A percentile compares a stretch with the other conserved stretches of the same genome.
Conservation (phyloP, 2,888 invertebrate species). For the Diaphora mendica region DNA sequence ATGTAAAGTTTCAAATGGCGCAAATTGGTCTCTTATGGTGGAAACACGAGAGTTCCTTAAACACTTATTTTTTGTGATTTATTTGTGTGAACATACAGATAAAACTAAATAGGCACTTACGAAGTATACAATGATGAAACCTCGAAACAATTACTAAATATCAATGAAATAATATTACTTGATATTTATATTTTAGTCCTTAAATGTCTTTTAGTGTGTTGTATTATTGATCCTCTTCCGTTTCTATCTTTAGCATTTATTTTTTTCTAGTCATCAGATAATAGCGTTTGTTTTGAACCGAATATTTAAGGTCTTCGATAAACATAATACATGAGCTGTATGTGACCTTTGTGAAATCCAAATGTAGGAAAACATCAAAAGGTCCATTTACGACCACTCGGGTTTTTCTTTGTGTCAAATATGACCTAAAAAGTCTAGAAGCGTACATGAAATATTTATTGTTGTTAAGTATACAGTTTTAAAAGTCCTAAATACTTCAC, state of each 20-base stretch:
- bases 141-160: not conserved
- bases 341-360: not conserved
- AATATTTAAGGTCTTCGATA: not conserved
- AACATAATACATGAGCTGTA: not conserved
- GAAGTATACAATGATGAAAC: not conserved
- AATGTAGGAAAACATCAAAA: not conserved
- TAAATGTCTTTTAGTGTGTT: too few species aligned
- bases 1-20: too few species aligned
- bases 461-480: not conserved
- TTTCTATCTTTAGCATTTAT: not conserved
- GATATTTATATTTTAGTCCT: not conserved
- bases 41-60: too few species aligned
- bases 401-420: not conserved
- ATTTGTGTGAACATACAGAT: not conserved
- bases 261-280: not conserved
- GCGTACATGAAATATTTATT: not conserved
- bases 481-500: not conserved
- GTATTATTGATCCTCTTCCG: not conserved
- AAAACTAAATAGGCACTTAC: too few species aligned
- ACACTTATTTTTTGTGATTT: not conserved
- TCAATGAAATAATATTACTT: not conserved
- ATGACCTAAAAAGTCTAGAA: not conserved
- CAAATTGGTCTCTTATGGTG: too few species aligned
- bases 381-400: not conserved
- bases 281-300: not conserved